Evolutionary conservation across 2,888 invertebrate species (phyloP), one percentile per base, ranked within the genome.

Genomic region (Leptarthrus brevirostris): DNA sequence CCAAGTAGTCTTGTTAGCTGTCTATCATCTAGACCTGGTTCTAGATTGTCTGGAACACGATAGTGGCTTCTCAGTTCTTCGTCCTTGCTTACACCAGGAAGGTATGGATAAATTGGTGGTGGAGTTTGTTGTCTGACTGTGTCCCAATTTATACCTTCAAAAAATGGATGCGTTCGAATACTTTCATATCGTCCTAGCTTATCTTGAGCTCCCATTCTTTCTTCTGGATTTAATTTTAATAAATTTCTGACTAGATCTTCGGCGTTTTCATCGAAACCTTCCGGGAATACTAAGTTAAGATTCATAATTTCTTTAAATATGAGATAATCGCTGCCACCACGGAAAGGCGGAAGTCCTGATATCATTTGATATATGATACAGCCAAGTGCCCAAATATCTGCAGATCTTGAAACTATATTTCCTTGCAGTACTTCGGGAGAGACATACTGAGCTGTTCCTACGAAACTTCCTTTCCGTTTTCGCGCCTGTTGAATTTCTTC

Each of bases 361-460:
- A 97, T 90, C 94, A 99, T 96, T 87, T 99, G 98, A 86, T 95
- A 98, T 77, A 98, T 87, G 78, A 98, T 95, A 85, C 97, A 98
- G 26, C 98, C 99, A 54, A 97, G 87, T 0, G 98, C 98, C 99
- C 99, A 99, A 74, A 98, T 87, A 86, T 99, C 99, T 12, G 95
- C 94, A 49, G 94, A 90, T 72, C 89, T 89, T 58, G 91, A 90
- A 70, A 92, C 90, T 1, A 90, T 90, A 75, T 92, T 90, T 82
- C 93, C 92, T 75, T 91, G 93, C 66, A 99, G 87, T 76, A 98
- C 89, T 86, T 99, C 99, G 2, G 99, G 99, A 73, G 97, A 97
- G 0, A 99, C 97, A 85, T 98, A 99, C 83, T 98, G 98, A 1
- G 99, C 98, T 10, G 98, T 99, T 64, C 99, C 99, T 12, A 98